A percentile compares a stretch with the other conserved stretches of the same genome.
These are phyloP conservation scores for Peucedramus taeniatus DNA, from an alignment of 2,113 vertebrate genomes.

Conservation along the genomic window DNA sequence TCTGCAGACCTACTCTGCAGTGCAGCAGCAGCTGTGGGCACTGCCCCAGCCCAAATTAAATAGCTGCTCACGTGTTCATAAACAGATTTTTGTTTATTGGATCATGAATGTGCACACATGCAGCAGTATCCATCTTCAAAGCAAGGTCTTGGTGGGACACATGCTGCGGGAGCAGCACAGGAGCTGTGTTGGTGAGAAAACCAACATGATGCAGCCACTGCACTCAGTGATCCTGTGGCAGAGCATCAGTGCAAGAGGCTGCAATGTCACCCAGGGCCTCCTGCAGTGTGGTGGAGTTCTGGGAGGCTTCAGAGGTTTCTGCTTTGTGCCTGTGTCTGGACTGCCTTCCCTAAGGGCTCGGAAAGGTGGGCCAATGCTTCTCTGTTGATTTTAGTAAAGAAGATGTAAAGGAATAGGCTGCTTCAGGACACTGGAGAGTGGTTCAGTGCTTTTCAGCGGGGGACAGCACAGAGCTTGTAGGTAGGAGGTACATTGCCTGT, in stretches of 20 bases:
- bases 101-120: background rate
- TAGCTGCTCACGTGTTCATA: background rate
- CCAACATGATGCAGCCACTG: background rate
- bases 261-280: background rate
- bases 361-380: background rate
- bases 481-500: background rate
- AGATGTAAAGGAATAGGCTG: background rate
- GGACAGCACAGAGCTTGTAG: conserved; percentile 36
- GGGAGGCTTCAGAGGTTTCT: background rate
- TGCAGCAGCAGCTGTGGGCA: background rate
- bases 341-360: background rate
- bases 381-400: background rate
- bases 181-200: background rate
- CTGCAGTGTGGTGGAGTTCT: fast-evolving
- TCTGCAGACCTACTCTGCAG: background rate
- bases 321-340: background rate
- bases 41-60: background rate
- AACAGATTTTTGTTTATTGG: background rate
- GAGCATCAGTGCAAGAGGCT: background rate
- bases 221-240: fast-evolving
- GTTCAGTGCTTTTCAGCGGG: background rate
- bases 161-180: fast-evolving
- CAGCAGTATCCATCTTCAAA: background rate
- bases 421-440: background rate
- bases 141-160: background rate